Conservation (phyloP, 1,140 invertebrate species). For the Camponotus floridanus region DNA sequence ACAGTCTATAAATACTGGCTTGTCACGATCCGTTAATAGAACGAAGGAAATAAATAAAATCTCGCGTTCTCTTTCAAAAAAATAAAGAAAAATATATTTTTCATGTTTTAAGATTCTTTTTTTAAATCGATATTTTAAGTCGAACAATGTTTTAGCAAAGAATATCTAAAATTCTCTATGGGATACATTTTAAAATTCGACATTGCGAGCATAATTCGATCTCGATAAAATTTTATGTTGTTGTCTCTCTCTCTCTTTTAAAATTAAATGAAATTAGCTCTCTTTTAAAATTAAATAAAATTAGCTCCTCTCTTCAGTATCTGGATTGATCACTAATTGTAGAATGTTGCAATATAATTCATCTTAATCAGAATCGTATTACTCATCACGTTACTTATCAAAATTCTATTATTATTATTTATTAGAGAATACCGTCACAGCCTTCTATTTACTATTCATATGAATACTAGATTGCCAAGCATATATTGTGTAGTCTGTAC, state of each 20-base stretch:
- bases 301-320: not conserved
- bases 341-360: constrained; percentile 28
- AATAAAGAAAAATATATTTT: not conserved
- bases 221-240: not conserved
- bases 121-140: not conserved
- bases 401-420: constrained; percentile 23
- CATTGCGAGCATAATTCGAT: not conserved
- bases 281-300: not conserved
- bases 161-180: not conserved
- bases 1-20: not conserved
- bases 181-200: not conserved
- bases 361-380: constrained; percentile 31
- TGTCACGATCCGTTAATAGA: not conserved
- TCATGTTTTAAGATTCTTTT: not conserved
- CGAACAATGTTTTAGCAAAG: not conserved
- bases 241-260: not conserved
- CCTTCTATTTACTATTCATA: constrained; percentile 37
- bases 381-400: not conserved
- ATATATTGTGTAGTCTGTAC: constrained; percentile 24
- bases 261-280: not conserved
- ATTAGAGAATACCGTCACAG: constrained; percentile 31
- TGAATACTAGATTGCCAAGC: constrained; percentile 38
- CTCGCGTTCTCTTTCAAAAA: not conserved
- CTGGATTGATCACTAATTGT: not conserved
- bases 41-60: not conserved